Evolutionary conservation across 1,140 invertebrate genomes (phyloP).

Genomic region (Magallana gigas): DNA sequence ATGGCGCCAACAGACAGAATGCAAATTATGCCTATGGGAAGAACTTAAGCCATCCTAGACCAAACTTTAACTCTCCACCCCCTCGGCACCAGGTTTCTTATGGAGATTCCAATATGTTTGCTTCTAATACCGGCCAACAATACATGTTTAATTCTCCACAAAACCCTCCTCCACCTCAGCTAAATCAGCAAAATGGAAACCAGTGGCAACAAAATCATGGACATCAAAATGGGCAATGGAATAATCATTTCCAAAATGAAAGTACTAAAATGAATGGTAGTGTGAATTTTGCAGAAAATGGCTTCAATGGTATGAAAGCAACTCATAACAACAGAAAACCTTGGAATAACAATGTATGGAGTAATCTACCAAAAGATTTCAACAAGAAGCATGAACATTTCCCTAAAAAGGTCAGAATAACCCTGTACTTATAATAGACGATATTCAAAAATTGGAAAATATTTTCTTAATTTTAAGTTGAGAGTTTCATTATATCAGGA

Average conservation of each 20-base stretch:
- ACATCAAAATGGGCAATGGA: slow-evolving; percentile 11
- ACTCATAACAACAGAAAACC: slow-evolving; percentile 2
- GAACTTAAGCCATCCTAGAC: neutral
- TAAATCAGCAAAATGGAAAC: neutral
- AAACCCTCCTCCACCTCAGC: neutral
- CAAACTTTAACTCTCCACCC: slow-evolving; percentile 3
- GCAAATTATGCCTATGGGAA: neutral
- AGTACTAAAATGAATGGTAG: neutral
- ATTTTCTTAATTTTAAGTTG: too few species aligned
- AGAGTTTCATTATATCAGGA: too few species aligned
- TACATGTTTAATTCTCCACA: neutral
- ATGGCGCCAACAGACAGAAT: neutral
- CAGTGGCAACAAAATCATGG: neutral
- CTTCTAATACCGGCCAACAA: neutral
- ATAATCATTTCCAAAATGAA: neutral
- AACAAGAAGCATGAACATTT: neutral
- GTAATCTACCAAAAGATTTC: slow-evolving; percentile 2
- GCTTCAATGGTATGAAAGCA: neutral
- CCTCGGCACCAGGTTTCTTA: neutral
- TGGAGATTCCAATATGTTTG: slow-evolving; percentile 6
- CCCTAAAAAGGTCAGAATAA: neutral
- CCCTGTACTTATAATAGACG: too few species aligned
- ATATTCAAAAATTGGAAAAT: too few species aligned
- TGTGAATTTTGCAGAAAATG: neutral
- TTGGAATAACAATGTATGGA: slow-evolving; percentile 1